phyloP scores from a whole-genome alignment of 2,113 vertebrate species.

The Pyrgilauda ruficollis region DNA sequence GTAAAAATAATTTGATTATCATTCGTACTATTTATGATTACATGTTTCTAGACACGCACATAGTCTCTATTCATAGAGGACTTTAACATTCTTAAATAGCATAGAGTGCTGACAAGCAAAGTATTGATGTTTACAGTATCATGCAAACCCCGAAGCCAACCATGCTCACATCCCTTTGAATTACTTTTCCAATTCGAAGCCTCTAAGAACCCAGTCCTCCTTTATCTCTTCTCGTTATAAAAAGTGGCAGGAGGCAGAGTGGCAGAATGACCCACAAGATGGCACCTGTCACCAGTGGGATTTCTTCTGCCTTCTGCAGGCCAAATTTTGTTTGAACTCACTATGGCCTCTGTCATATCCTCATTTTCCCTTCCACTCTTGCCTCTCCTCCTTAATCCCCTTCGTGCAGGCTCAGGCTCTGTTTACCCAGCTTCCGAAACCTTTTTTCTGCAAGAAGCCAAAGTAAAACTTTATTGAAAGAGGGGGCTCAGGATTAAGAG shows the following conservation, averaged over 20 bases:
- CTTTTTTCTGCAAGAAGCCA: constrained; percentile 62
- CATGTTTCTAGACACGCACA: constrained; percentile 10
- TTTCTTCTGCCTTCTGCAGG: constrained; percentile 92
- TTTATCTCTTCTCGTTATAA: constrained; percentile 87
- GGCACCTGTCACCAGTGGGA: constrained; percentile 95
- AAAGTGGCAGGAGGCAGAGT: constrained; percentile 96
- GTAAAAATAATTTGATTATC: constrained; percentile 59
- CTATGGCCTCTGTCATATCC: constrained; percentile 92
- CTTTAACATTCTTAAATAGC: constrained; percentile 58
- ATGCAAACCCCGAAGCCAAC: constrained; percentile 59
- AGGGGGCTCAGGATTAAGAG: constrained; percentile 51
- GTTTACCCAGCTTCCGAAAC: constrained; percentile 64
- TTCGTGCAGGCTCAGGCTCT: constrained; percentile 56
- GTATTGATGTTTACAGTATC: constrained; percentile 59
- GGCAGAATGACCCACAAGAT: constrained; percentile 98
- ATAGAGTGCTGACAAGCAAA: constrained; percentile 32
- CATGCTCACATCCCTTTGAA: constrained; percentile 72
- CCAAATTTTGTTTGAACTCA: constrained; percentile 99
- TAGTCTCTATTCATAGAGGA: neutral
- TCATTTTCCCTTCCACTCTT: constrained; percentile 91
- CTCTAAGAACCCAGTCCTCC: constrained; percentile 64
- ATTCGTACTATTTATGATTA: constrained; percentile 10
- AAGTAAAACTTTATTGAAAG: constrained; percentile 74
- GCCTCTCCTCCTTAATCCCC: constrained; percentile 78
- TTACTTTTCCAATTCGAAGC: constrained; percentile 71